Conservation (phyloP, 2,797 vertebrate species). For the Acanthurus tractus region DNA sequence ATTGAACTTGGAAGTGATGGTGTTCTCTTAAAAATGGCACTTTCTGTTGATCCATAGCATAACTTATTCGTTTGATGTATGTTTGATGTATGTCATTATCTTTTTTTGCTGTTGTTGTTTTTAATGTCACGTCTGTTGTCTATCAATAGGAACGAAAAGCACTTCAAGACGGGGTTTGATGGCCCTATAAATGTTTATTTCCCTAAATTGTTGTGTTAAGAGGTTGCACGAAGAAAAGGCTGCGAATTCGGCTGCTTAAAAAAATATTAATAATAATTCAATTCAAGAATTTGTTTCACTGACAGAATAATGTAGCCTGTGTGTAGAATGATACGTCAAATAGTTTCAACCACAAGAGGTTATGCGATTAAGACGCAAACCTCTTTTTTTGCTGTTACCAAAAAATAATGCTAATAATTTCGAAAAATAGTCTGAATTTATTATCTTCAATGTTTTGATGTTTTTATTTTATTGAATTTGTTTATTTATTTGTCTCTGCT, state of each 20-base stretch:
- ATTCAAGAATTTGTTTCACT: constrained; percentile 20
- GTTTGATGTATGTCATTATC: constrained; percentile 66
- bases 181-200: constrained; percentile 66
- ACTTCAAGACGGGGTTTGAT: constrained; percentile 85
- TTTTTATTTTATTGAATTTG: constrained; percentile 45
- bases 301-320: constrained; percentile 31
- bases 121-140: constrained; percentile 76
- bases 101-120: constrained; percentile 65
- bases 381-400: constrained; percentile 89
- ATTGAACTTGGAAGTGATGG: constrained; percentile 86
- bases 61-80: constrained; percentile 67
- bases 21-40: constrained; percentile 89
- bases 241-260: constrained; percentile 36
- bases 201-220: constrained; percentile 62
- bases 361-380: constrained; percentile 47
- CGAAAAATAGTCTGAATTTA: constrained; percentile 59
- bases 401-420: constrained; percentile 83
- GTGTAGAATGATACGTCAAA: constrained; percentile 30
- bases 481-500: constrained; percentile 82
- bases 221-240: constrained; percentile 48
- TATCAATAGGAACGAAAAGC: constrained; percentile 86
- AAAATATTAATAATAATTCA: neutral
- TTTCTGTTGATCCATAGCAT: constrained; percentile 83
- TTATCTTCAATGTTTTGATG: constrained; percentile 65
- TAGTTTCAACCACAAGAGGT: constrained; percentile 24